Evolutionary conservation across 2,888 invertebrate species (phyloP).

Genomic region (Halocaridina rubra): DNA sequence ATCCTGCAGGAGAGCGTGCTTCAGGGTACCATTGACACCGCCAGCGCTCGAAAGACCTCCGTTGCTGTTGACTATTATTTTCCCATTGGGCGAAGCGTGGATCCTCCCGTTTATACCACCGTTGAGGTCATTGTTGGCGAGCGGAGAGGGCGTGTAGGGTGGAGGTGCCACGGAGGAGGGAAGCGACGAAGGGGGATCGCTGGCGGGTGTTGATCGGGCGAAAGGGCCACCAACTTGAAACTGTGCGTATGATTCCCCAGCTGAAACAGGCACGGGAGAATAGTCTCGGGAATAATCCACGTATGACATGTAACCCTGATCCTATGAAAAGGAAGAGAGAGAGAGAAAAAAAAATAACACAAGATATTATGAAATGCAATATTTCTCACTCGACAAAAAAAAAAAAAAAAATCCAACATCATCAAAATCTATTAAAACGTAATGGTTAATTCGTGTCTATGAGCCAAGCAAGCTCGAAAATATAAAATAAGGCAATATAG

Average conservation of each 20-base stretch:
- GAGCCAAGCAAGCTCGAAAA: too few relatives aligned
- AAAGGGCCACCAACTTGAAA: constrained; percentile 56
- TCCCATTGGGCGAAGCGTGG: constrained; percentile 34
- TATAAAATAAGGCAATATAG: too few relatives aligned
- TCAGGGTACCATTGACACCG: constrained; percentile 39
- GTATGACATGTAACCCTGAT: constrained; percentile 84
- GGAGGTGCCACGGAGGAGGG: constrained; percentile 59
- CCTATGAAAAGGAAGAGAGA: constrained; percentile 14
- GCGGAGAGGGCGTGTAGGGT: constrained; percentile 54
- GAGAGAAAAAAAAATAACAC: not conserved
- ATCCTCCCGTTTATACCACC: constrained; percentile 40
- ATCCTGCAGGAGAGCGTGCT: constrained; percentile 50
- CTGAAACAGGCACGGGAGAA: constrained; percentile 73
- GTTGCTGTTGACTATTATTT: constrained; percentile 20
- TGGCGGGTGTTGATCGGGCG: constrained; percentile 55
- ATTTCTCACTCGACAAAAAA: not conserved
- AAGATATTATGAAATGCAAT: not conserved
- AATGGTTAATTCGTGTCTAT: too few relatives aligned
- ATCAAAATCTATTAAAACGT: too few relatives aligned
- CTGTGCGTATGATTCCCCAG: constrained; percentile 41
- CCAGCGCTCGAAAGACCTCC: not conserved
- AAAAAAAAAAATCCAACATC: too few relatives aligned
- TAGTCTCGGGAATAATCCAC: constrained; percentile 90
- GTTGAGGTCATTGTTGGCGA: constrained; percentile 32
- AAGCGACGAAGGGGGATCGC: constrained; percentile 57